These are phyloP conservation scores for Pocota personata DNA, from an alignment of 2,888 invertebrate genomes.

Conservation along the genomic window DNA sequence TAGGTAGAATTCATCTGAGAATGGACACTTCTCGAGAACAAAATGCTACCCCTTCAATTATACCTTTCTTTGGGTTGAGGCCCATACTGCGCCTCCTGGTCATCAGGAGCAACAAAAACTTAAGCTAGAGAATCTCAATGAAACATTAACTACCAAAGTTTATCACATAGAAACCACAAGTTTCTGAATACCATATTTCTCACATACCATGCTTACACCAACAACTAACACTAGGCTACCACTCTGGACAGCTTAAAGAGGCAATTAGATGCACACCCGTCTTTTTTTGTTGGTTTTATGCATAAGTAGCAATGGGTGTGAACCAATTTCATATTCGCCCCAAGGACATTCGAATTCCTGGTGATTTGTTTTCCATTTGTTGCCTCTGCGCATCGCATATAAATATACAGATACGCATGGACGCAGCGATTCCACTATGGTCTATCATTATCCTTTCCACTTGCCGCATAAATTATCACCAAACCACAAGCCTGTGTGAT, in stretches of 20 bases:
- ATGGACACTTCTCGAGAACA: too few species aligned
- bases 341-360: slow-evolving; percentile 35
- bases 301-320: slow-evolving; percentile 39
- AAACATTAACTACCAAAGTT: too few species aligned
- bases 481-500: slow-evolving; percentile 2
- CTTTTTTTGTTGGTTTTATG: neutral
- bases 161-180: too few species aligned
- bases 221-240: neutral
- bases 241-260: neutral
- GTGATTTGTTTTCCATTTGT: slow-evolving; percentile 52
- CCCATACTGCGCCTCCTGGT: too few species aligned
- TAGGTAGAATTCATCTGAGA: too few species aligned
- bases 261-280: slow-evolving; percentile 4
- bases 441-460: slow-evolving; percentile 48
- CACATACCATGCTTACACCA: neutral
- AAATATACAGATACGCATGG: neutral
- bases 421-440: slow-evolving; percentile 24
- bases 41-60: too few species aligned
- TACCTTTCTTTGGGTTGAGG: too few species aligned
- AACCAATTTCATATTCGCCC: slow-evolving; percentile 50
- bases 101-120: too few species aligned
- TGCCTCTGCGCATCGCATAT: slow-evolving; percentile 14
- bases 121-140: too few species aligned
- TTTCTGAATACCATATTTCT: neutral
- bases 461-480: slow-evolving; percentile 57